Percentiles rank a stretch among this genome's conserved stretches.
Conservation (phyloP, 2,797 vertebrate species). For the Poecile montanus region DNA sequence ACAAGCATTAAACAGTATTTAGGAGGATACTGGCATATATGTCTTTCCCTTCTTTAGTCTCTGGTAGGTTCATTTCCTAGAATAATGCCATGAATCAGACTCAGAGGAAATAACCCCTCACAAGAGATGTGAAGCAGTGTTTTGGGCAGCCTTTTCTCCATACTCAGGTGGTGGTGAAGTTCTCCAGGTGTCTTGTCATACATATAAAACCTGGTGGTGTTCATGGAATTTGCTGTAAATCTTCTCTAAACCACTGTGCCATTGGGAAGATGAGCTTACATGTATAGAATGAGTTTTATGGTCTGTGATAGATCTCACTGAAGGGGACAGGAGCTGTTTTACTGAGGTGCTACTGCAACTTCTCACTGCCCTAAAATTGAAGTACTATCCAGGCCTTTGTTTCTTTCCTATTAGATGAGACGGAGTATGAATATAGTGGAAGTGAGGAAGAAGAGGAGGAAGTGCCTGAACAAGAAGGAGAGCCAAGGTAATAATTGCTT, state of each 20-base stretch:
- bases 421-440: slow-evolving; percentile 98
- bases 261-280: neutral
- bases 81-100: neutral
- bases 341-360: neutral
- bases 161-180: neutral
- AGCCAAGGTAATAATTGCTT: slow-evolving; percentile 86
- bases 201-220: neutral
- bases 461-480: slow-evolving; percentile 95
- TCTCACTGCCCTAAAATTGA: neutral
- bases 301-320: neutral
- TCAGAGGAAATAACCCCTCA: neutral
- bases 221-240: neutral
- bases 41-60: neutral
- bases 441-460: slow-evolving; percentile 99
- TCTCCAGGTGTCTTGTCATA: neutral
- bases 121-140: neutral
- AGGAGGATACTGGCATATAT: neutral
- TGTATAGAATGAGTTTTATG: neutral
- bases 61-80: neutral
- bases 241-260: neutral
- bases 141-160: neutral
- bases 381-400: neutral
- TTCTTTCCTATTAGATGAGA: slow-evolving; percentile 86
- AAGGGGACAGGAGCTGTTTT: neutral
- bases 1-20: neutral